These are phyloP conservation scores for Nematostella vectensis DNA, from an alignment of 92 coral and sea anemone species.

Conservation along the genomic window DNA sequence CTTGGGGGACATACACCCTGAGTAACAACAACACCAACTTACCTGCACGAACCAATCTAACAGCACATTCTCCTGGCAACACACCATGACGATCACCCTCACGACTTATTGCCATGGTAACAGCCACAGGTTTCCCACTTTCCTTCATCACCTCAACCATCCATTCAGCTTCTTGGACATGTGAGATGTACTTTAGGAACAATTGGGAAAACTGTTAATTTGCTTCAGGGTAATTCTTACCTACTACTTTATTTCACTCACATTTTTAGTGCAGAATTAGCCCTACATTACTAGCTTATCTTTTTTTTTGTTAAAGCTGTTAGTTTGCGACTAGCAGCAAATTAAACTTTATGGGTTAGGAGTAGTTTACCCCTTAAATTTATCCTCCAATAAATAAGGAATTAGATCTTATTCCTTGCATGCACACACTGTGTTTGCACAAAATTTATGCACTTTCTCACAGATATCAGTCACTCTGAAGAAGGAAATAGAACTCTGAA, in stretches of 20 bases:
- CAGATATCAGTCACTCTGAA: background rate
- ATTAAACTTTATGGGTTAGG: too few relatives aligned
- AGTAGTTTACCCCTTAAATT: background rate
- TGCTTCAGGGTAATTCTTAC: background rate
- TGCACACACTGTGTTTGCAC: too few relatives aligned
- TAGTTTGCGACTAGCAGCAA: too few relatives aligned
- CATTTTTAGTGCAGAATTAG: too few relatives aligned
- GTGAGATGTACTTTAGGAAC: constrained; percentile 29
- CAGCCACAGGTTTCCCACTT: constrained; percentile 51
- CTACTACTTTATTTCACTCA: background rate
- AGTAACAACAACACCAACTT: too few relatives aligned
- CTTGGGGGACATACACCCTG: too few relatives aligned
- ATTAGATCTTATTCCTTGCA: background rate
- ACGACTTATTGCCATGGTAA: constrained; percentile 49
- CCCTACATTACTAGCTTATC: background rate
- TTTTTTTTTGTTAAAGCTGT: too few relatives aligned
- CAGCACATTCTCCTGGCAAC: constrained; percentile 70
- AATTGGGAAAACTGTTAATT: background rate
- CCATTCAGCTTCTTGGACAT: constrained; percentile 68
- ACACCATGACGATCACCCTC: constrained; percentile 38
- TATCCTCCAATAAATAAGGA: background rate
- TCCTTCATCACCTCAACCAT: constrained; percentile 56
- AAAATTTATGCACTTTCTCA: too few relatives aligned
- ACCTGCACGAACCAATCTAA: constrained; percentile 68
- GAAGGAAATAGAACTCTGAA: background rate